These are phyloP conservation scores for Drosophila ezoana DNA, from an alignment of 2,888 invertebrate species.

Conservation along the genomic window DNA sequence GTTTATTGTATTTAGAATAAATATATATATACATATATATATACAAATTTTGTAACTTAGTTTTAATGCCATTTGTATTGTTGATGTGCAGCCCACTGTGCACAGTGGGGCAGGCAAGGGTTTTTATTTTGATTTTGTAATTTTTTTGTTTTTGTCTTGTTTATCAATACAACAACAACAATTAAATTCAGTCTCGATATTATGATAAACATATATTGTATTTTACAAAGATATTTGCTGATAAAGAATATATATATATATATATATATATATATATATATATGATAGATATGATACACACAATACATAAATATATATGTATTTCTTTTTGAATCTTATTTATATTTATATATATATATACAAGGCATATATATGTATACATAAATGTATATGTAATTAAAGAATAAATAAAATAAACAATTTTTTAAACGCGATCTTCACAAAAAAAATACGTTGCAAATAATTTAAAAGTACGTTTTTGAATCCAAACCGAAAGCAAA, in stretches of 20 bases:
- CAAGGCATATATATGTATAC: constrained; percentile 19
- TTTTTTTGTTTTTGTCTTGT: neutral
- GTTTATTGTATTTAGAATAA: too few relatives aligned
- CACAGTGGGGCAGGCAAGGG: neutral
- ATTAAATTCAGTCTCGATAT: constrained; percentile 30
- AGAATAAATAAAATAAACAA: neutral
- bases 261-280: constrained; percentile 24
- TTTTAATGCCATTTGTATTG: neutral
- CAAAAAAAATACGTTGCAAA: constrained; percentile 13
- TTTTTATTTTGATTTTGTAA: neutral
- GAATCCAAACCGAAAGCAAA: constrained; percentile 5
- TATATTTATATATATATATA: constrained; percentile 44
- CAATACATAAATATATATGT: constrained; percentile 41
- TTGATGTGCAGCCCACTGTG: neutral
- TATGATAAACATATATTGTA: constrained; percentile 47
- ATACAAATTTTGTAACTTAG: too few relatives aligned
- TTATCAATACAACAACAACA: constrained; percentile 19
- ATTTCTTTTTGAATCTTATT: constrained; percentile 57
- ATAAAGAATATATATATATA: constrained; percentile 18
- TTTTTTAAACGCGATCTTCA: constrained; percentile 40
- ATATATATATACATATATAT: too few relatives aligned
- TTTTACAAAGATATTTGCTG: constrained; percentile 34
- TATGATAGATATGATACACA: constrained; percentile 12
- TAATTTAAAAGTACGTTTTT: constrained; percentile 13
- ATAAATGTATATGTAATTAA: constrained; percentile 29